Base-by-base conservation (phyloP, 2,888 invertebrate genomes). In the Pantelozetes paolii region DNA sequence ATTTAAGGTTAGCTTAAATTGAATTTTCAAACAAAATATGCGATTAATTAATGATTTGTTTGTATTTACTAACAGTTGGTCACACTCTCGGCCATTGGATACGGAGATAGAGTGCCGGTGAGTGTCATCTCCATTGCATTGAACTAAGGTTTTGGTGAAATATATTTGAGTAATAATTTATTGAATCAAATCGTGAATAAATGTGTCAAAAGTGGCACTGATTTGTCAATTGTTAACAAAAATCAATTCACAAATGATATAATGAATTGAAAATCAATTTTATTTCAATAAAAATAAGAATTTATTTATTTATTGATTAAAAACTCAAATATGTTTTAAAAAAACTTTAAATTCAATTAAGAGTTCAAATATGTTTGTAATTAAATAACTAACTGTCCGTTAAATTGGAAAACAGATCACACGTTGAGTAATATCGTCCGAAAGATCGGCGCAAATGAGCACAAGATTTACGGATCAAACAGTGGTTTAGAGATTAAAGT, bases 71-170 rank as follows among this genome's bases (percentile, higher is more conserved):
- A 8, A 48, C 20, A 74, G 74, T 36, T 74, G 32, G 57, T 74
- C 20, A 70, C 74, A 40, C 74, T 74, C 9, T 74, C 74, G 28
- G 71, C 74, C 9, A 54, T 74, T 13, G 74, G 74, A 30, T 74
- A 74, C 26, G 74, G 74, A 42, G 74, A 74, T 70, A 48, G 74
- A 50, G 74, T 74, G 36, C 74, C 74, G 74, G 74, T 74, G 28
- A 54, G 70, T 74, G 8, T 30, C 8, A 40, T 9, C 1, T n/a
- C 18, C 54, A 54, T 26, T 9, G 1, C 50, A 50, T 8, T 20
- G n/a, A n/a, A 36, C 5, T 11, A 36, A 20, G 8, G 6, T 50
- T 15, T n/a, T 50, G n/a, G 20, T 50, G n/a, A 50, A 50, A 45
- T 45, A 13, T 45, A 3, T 36, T 36, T n/a, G n/a, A 36, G 36